Evolutionary conservation across 2,113 vertebrate genomes (phyloP).

Genomic region (Megaleporinus macrocephalus): DNA sequence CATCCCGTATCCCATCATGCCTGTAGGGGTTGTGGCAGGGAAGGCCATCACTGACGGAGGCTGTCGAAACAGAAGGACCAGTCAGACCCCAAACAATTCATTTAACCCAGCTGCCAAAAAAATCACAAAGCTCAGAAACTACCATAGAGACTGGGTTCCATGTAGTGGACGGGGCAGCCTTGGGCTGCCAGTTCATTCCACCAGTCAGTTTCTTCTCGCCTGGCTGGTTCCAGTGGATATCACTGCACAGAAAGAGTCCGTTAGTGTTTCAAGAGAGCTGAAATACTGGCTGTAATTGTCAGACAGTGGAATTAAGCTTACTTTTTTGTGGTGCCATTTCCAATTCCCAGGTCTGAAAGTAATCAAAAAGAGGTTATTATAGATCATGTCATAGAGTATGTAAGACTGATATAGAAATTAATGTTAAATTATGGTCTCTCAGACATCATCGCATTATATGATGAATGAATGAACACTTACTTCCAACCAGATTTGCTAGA

Average conservation of each 20-base stretch:
- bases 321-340: conserved; percentile 98
- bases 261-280: background rate
- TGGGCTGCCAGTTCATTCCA: conserved; percentile 98
- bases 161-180: conserved; percentile 91
- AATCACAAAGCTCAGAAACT: conserved; percentile 58
- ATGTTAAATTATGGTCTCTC: background rate
- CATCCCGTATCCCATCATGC: conserved; percentile 95
- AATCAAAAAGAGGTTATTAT: background rate
- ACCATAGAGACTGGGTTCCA: conserved; percentile 99
- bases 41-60: conserved; percentile 94
- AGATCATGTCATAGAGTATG: background rate
- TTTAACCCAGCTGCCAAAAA: background rate
- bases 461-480: conserved; percentile 79
- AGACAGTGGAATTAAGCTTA: conserved; percentile 70
- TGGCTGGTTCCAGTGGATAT: conserved; percentile 97
- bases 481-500: conserved; percentile 96
- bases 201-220: conserved; percentile 97
- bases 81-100: background rate
- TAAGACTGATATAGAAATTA: background rate
- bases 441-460: background rate
- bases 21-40: conserved; percentile 95
- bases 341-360: conserved; percentile 91
- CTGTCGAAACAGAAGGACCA: conserved; percentile 68
- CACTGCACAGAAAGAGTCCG: conserved; percentile 76
- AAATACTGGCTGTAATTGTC: background rate